Base-by-base conservation (phyloP, 2,113 vertebrate species). In the Oophaga pumilio region DNA sequence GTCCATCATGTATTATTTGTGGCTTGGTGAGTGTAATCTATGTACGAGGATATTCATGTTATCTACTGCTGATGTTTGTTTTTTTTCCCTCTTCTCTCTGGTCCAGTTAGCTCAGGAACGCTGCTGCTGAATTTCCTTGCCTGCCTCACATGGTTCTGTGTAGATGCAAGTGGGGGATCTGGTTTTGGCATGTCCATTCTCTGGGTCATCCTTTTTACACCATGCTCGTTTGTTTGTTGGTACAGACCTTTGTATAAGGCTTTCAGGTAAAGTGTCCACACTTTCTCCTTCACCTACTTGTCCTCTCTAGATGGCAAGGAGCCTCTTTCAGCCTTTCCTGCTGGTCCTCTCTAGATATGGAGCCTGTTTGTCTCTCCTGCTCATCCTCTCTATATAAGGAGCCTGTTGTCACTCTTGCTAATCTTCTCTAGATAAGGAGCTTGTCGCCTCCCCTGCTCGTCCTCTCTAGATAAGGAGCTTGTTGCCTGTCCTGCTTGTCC, bases 171-270 rank as follows among this genome's bases (percentile, higher is more conserved):
- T 0, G 89, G 85, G 0, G 97, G 96, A 0, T 94, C 97, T 0
- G 96, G 95, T 7, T 94, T 99, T 0, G 98, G 98, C 28, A 95
- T 99, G 7, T 96, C 98, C 89, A 97, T 99, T 85, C 96, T 99
- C 85, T 99, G 98, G 98, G 86, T 93, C 84, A 91, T 99, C 49
- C 95, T 99, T 83, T 99, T 98, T 92, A 96, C 97, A 0, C 98
- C 98, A 76, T 99, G 98, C 89, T 99, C 98, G 84, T 99, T 99
- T 0, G 83, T 98, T 82, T 99, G 98, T 91, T 99, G 98, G 98
- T 99, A 97, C 59, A 94, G 98, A 71, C 98, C 98, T 0, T 93
- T 99, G 92, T 99, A 99, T 92, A 99, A 97, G 93, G 98, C 98
- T 50, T 99, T 99, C 95, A 96, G 97, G 98, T 99, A 90, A 1